phyloP scores from a whole-genome alignment of 1,140 invertebrate genomes.

The Limonius californicus region DNA sequence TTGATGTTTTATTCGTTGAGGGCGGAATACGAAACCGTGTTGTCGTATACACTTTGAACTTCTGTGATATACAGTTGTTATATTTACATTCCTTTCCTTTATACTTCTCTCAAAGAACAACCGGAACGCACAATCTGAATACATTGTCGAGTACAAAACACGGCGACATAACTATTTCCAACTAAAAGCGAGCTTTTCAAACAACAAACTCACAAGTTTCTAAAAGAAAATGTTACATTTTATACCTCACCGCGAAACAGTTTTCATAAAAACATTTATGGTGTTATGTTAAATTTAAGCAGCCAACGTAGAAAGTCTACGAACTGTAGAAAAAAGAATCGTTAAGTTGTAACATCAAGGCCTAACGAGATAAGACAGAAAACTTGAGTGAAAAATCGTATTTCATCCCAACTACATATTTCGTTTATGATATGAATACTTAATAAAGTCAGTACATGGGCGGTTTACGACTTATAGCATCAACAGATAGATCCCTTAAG shows the following conservation, averaged over 20 bases:
- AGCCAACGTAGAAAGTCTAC: no score
- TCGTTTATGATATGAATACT: not conserved
- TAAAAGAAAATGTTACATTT: no score
- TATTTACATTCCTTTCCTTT: conserved; percentile 1
- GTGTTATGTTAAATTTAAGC: no score
- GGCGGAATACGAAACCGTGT: not conserved
- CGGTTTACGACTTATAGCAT: not conserved
- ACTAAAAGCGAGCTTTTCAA: no score
- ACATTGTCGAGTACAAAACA: no score
- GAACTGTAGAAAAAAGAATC: no score
- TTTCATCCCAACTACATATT: not conserved
- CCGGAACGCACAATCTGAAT: conserved; percentile 2
- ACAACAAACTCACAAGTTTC: no score
- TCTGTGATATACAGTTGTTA: not conserved
- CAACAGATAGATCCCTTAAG: not conserved
- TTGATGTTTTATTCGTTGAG: not conserved
- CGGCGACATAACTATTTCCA: no score
- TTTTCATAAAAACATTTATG: not conserved
- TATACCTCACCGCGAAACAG: not conserved
- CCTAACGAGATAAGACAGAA: no score
- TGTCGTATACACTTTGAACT: conserved; percentile 7
- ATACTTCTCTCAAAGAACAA: not conserved
- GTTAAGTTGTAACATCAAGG: no score
- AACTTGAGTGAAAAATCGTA: not conserved
- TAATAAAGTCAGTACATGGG: not conserved